Evolutionary conservation across 2,113 vertebrate genomes (phyloP).

Genomic region (Gymnorhina tibicen): DNA sequence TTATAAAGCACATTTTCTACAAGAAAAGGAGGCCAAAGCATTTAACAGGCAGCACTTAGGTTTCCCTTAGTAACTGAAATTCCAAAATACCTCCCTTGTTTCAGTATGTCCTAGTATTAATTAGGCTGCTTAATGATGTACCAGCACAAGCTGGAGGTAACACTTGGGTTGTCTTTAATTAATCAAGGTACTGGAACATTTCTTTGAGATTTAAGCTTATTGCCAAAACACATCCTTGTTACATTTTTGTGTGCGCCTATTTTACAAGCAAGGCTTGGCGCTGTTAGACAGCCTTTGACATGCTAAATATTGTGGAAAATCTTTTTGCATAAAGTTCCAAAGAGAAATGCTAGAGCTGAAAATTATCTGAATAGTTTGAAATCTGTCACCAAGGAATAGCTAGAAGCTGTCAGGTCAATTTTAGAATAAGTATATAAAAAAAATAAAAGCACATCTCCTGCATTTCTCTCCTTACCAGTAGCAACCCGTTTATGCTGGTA

Average conservation of each 20-base stretch:
- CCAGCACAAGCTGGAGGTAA: conserved; percentile 24
- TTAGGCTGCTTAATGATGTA: conserved; percentile 50
- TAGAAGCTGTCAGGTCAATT: conserved; percentile 37
- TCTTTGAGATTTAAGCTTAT: conserved; percentile 45
- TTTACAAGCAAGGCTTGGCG: conserved; percentile 8
- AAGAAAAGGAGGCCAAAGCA: conserved; percentile 53
- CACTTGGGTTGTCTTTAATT: conserved; percentile 52
- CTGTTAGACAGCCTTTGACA: conserved; percentile 50
- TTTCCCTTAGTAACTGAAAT: conserved; percentile 60
- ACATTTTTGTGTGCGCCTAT: neutral
- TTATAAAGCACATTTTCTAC: conserved; percentile 55
- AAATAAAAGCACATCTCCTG: neutral
- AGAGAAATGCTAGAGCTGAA: conserved; percentile 15
- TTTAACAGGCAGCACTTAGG: conserved; percentile 51
- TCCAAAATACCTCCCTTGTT: conserved; percentile 39
- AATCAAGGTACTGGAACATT: conserved; percentile 43
- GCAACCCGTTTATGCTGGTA: neutral
- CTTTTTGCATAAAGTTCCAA: conserved; percentile 24
- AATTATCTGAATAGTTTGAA: conserved; percentile 44
- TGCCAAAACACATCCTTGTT: conserved; percentile 36
- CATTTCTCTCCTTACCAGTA: conserved; percentile 18
- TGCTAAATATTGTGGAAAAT: conserved; percentile 14
- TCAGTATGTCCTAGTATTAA: conserved; percentile 48
- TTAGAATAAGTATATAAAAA: conserved; percentile 2
- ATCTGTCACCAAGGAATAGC: conserved; percentile 4